These are phyloP conservation scores for Raphicerus campestris DNA, from an alignment of 2,113 vertebrate genomes.

Conservation along the genomic window DNA sequence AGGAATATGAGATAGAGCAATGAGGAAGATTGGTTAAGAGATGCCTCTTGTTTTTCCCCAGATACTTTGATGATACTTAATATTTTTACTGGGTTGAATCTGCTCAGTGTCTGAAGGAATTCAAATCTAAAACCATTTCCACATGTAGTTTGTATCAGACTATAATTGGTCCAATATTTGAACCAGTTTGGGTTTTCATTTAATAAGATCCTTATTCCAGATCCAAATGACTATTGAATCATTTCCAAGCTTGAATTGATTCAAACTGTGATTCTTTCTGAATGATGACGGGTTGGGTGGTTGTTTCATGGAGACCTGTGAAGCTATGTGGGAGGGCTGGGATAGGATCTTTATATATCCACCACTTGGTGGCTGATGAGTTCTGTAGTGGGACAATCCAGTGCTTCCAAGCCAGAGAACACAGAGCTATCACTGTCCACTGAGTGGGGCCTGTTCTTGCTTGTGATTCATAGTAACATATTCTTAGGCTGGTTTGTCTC, in stretches of 20 bases:
- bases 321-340: neutral
- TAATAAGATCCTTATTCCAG: slow-evolving; percentile 71
- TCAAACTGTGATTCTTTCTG: slow-evolving; percentile 73
- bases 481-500: neutral
- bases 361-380: neutral
- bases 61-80: slow-evolving; percentile 31
- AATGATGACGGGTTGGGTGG: slow-evolving; percentile 51
- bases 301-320: slow-evolving; percentile 24
- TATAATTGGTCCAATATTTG: slow-evolving; percentile 76
- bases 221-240: slow-evolving; percentile 70
- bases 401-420: neutral
- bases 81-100: slow-evolving; percentile 68
- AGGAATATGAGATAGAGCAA: neutral
- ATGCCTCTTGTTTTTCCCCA: slow-evolving; percentile 48
- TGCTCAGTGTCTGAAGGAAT: slow-evolving; percentile 41
- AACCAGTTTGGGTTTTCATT: slow-evolving; percentile 66
- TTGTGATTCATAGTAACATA: neutral
- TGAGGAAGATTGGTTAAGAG: neutral
- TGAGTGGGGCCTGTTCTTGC: slow-evolving; percentile 77
- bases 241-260: slow-evolving; percentile 77
- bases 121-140: slow-evolving; percentile 75
- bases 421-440: neutral
- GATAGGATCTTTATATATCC: slow-evolving; percentile 30
- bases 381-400: neutral
- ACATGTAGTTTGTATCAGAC: slow-evolving; percentile 68